Base-by-base conservation (phyloP, 2,888 invertebrate species). In the Protonemura montana region DNA sequence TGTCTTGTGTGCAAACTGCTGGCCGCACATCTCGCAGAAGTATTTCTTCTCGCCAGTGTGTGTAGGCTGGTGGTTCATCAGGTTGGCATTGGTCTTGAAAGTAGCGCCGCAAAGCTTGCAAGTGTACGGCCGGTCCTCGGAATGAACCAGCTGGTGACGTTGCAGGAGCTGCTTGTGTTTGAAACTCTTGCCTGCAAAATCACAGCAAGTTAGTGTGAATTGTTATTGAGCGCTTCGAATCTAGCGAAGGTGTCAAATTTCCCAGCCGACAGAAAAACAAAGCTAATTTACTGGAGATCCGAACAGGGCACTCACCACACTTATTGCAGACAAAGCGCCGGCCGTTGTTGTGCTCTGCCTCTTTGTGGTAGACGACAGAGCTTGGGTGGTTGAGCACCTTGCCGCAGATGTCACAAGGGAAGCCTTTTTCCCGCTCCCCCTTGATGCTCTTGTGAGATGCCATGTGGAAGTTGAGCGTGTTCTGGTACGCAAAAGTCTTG, bases 141-240 rank as follows among this genome's bases (percentile, higher is more conserved):
- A 94, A 93, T 98, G 95, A 88, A 97, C 94, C 88, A 96, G 90
- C 92, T 97, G 94, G 93, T 98, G 96, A 88, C 95, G 92, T 90
- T 95, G 94, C 88, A 97, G 91, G 85, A 96, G 91, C 90, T 95
- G 95, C 88, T 94, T 94, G 90, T 95, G 95, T 89, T 94, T 94
- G 92, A 97, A 97, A 86, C 93, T 92, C 91, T 95, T 96, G 85
- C 94, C 59, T 59, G 59, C 3, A 59, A 59, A 6, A 35, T 35
- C 35, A 35, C 3, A 10, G 35, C 5, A 6, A 3, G 35, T 35
- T 35, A 10, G 35, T 35, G 3, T 6, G 5, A 6, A 35, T 35
- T 35, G 10, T 35, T 35, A 35, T 35, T 35, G 35, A 6, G 35
- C n/a, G n/a, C n/a, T n/a, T n/a, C n/a, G n/a, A n/a, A n/a, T n/a